Percentiles rank a stretch among this genome's conserved stretches.
These are phyloP conservation scores for Beris morrisii DNA, from an alignment of 2,888 invertebrate genomes.

Conservation along the genomic window DNA sequence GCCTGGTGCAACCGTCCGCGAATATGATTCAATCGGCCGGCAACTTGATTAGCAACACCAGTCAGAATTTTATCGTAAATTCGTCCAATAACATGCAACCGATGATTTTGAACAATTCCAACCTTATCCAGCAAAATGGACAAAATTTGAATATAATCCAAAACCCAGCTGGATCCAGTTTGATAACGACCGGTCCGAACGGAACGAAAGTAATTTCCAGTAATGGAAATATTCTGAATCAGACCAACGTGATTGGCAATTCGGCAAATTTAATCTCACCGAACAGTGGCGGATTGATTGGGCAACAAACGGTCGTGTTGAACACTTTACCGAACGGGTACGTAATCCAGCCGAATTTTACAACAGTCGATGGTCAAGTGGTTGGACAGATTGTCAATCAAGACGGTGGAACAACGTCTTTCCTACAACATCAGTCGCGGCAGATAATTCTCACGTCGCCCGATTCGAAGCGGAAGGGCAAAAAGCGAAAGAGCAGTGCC, in stretches of 20 bases:
- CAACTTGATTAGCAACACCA: slow-evolving; percentile 30
- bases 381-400: slow-evolving; percentile 64
- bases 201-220: slow-evolving; percentile 45
- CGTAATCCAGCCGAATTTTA: slow-evolving; percentile 68
- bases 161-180: slow-evolving; percentile 34
- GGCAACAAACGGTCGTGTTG: slow-evolving; percentile 77
- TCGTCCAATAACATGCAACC: slow-evolving; percentile 44
- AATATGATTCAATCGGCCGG: slow-evolving; percentile 38
- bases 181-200: slow-evolving; percentile 39
- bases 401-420: slow-evolving; percentile 50
- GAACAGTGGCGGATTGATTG: slow-evolving; percentile 59
- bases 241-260: slow-evolving; percentile 37
- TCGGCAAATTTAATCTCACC: slow-evolving; percentile 43
- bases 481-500: slow-evolving; percentile 69
- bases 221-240: slow-evolving; percentile 35
- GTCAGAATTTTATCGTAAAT: slow-evolving; percentile 43
- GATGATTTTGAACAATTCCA: slow-evolving; percentile 40
- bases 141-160: slow-evolving; percentile 41
- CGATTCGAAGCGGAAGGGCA: slow-evolving; percentile 68
- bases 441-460: slow-evolving; percentile 63
- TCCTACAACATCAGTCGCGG: slow-evolving; percentile 45
- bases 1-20: slow-evolving; percentile 33
- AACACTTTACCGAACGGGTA: slow-evolving; percentile 78
- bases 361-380: slow-evolving; percentile 74
- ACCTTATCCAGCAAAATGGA: slow-evolving; percentile 39